Base-by-base conservation (phyloP, 2,888 invertebrate species). In the Brenthis hecate region DNA sequence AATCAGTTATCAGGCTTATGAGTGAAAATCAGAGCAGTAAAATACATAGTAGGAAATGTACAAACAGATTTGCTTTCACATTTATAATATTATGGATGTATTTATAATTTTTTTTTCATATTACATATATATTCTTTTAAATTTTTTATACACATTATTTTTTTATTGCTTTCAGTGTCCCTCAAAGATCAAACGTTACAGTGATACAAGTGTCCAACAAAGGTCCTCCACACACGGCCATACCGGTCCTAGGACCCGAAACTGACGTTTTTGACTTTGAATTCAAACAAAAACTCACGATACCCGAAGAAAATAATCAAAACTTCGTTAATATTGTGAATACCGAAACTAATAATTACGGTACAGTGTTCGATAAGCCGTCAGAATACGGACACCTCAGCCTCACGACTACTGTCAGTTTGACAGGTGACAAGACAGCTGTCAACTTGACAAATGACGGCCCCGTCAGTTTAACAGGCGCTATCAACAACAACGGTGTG, bases 181-280 rank as follows among this genome's bases (percentile, higher is more conserved):
- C 80, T 3, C 82, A 80, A 69, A 74, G 85, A 0, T 86, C 93
- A 0, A 94, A 94, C 73, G 86, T 94, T 48, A 94, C 94, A 32
- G 94, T 94, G 0, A 94, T 94, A n/a, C 90, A 94, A 87, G 94
- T 94, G 0, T 94, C 94, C 0, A 94, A 94, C 55, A 90, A 89
- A 48, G 86, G 81, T 0, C 86, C 91, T 0, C 92, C 92, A 0
- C 91, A 91, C 77, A 91, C 92, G 0, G 92, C 92, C 0, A 92
- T 91, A 32, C 91, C 91, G 0, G 82, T 91, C 0, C 67, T 91
- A 16, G 87, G 89, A 0, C 78, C 83, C 0, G 88, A 88, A 60
- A 83, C 83, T 0, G 79, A 88, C 50, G 76, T 91, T 0, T 92
- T 92, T 74, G 80, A 90, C 67, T 92, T 92, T 57, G 83, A 87